Conservation (phyloP, 2,797 vertebrate genomes). For the Sphenodon punctatus region DNA sequence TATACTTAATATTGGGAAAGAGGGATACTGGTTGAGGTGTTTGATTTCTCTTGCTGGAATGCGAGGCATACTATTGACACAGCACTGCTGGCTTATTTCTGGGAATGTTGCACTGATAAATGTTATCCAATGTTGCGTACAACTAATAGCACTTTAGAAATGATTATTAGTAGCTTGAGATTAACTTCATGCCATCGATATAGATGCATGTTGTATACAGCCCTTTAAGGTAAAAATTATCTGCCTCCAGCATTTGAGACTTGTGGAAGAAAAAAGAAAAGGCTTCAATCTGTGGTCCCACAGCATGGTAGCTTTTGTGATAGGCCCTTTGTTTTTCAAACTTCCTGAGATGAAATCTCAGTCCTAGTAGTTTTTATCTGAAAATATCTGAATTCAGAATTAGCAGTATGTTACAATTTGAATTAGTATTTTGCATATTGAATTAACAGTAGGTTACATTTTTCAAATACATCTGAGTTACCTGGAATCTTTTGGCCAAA, state of each 20-base stretch:
- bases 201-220: not conserved
- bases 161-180: constrained; percentile 36
- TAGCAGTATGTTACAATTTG: too few species aligned
- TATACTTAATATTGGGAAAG: not conserved
- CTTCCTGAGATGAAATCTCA: not conserved
- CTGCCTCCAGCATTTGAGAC: not conserved
- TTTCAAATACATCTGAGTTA: too few species aligned
- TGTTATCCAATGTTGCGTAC: not conserved
- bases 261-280: constrained; percentile 12
- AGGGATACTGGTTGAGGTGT: not conserved
- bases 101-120: not conserved
- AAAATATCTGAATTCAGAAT: not conserved
- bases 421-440: too few species aligned
- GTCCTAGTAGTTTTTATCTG: not conserved
- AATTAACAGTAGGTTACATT: too few species aligned
- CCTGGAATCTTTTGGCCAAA: not conserved
- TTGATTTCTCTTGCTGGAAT: not conserved
- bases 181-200: not conserved
- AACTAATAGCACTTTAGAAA: too few species aligned
- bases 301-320: constrained; percentile 27
- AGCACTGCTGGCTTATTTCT: not conserved
- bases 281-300: constrained; percentile 48
- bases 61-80: not conserved
- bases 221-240: too few species aligned
- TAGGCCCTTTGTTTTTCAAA: not conserved